Base-by-base conservation (phyloP, 2,888 invertebrate species). In the Brachyptera risi region DNA sequence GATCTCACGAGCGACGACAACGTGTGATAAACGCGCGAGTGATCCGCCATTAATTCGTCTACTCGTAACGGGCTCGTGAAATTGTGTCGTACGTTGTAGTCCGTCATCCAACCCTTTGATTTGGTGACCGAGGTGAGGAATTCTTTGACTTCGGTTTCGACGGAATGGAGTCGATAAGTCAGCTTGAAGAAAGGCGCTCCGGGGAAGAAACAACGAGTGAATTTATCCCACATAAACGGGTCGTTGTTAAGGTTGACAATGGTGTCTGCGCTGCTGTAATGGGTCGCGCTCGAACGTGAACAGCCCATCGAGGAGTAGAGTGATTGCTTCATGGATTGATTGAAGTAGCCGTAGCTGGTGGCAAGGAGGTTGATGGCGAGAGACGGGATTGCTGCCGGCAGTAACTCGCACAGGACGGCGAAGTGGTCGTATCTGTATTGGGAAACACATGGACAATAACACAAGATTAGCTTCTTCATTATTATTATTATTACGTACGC, bases 361-460 rank as follows among this genome's bases (percentile, higher is more conserved):
- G 83, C 82, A n/a, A 81, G 73, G 31, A 87, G 71, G 21, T 79
- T 78, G 1, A 85, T 75, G 21, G 84, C 84, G 62, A 87, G 71
- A 1, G 85, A 84, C 5, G 87, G 87, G 58, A 86, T 75, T 1
- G 82, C 80, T 11, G 83, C 81, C 0, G 87, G 86, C 44, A 87
- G 73, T 15, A 86, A 72, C 71, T 87, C 87, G 68, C 86, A 86
- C 3, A 87, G 74, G 5, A 83, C 81, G 1, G 86, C 82, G 72
- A 87, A 87, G 71, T 87, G 87, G 70, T 87, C 87, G 69, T 86
- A 87, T 15, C 83, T 74, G 66, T n/a, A n/a, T n/a, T n/a, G n/a
- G n/a, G n/a, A n/a, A n/a, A n/a, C n/a, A n/a, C n/a, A n/a, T n/a
- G n/a, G n/a, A n/a, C n/a, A n/a, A n/a, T n/a, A n/a, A n/a, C n/a